Conservation (phyloP, 2,113 vertebrate species). For the Tenrec ecaudatus region DNA sequence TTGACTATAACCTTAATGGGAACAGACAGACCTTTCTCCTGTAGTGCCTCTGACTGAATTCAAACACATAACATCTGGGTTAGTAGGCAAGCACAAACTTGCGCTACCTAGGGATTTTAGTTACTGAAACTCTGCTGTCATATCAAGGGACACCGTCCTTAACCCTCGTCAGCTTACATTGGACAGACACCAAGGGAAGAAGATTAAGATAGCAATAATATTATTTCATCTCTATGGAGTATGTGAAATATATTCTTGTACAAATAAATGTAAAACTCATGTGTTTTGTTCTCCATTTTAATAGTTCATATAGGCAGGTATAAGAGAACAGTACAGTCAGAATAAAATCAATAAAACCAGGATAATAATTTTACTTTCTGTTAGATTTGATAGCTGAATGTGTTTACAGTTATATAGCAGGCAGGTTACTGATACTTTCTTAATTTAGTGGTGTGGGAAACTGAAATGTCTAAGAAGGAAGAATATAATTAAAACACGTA, state of each 20-base stretch:
- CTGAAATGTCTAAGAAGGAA: slow-evolving; percentile 39
- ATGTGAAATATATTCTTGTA: not conserved
- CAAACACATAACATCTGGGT: not conserved
- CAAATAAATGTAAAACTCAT: not conserved
- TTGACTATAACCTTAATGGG: not conserved
- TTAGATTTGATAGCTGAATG: slow-evolving; percentile 53
- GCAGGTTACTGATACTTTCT: slow-evolving; percentile 10
- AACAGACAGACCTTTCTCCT: not conserved
- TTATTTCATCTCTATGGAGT: not conserved
- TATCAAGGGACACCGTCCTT: not conserved
- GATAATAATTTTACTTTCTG: slow-evolving; percentile 33
- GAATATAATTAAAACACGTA: not conserved
- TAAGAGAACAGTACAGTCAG: not conserved
- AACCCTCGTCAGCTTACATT: not conserved
- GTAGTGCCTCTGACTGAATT: too few relatives aligned
- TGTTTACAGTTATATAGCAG: slow-evolving; percentile 47
- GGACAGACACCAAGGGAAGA: not conserved
- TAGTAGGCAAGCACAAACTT: not conserved
- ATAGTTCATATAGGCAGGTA: not conserved
- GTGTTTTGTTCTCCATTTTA: slow-evolving; percentile 25
- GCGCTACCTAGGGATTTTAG: too few relatives aligned
- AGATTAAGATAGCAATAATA: not conserved
- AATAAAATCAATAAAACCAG: slow-evolving; percentile 55
- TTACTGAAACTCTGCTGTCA: not conserved
- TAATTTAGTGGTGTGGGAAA: not conserved